phyloP scores from a whole-genome alignment of 2,888 invertebrate genomes.

The Orthosia gothica region DNA sequence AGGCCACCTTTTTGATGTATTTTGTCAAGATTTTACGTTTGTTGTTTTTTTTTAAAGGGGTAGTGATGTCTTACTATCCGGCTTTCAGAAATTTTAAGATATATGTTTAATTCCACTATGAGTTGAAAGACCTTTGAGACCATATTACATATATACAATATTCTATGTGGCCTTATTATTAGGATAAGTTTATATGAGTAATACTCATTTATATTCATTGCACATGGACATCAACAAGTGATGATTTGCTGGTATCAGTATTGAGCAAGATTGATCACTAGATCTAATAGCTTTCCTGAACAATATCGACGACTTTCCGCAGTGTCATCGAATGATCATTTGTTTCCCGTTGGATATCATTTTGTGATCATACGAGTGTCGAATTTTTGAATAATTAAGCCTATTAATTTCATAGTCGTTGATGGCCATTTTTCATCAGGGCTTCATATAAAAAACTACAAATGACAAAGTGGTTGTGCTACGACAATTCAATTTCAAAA shows the following conservation, averaged over 20 bases:
- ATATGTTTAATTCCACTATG: background rate
- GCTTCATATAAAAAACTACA: slow-evolving; percentile 22
- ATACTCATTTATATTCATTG: slow-evolving; percentile 41
- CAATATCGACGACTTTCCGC: slow-evolving; percentile 59
- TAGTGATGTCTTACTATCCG: background rate
- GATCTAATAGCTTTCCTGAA: slow-evolving; percentile 61
- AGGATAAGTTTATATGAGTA: background rate
- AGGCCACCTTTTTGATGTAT: background rate
- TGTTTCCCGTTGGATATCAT: slow-evolving; percentile 55
- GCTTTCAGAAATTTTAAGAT: background rate
- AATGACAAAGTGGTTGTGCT: slow-evolving; percentile 12
- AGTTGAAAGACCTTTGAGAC: background rate
- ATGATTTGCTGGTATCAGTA: slow-evolving; percentile 42
- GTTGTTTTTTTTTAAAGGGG: too few species aligned
- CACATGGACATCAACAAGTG: slow-evolving; percentile 59
- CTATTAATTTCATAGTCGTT: slow-evolving; percentile 22
- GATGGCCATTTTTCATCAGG: slow-evolving; percentile 1
- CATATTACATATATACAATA: too few species aligned
- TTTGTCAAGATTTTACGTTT: background rate
- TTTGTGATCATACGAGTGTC: slow-evolving; percentile 49
- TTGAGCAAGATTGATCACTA: slow-evolving; percentile 62
- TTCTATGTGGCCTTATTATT: background rate
- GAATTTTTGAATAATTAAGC: slow-evolving; percentile 50
- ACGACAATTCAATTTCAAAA: slow-evolving; percentile 22
- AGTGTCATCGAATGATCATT: slow-evolving; percentile 60